Percentiles rank a stretch among this genome's conserved stretches.
phyloP scores from a whole-genome alignment of 2,888 invertebrate genomes.

The Priocnemis perturbator region DNA sequence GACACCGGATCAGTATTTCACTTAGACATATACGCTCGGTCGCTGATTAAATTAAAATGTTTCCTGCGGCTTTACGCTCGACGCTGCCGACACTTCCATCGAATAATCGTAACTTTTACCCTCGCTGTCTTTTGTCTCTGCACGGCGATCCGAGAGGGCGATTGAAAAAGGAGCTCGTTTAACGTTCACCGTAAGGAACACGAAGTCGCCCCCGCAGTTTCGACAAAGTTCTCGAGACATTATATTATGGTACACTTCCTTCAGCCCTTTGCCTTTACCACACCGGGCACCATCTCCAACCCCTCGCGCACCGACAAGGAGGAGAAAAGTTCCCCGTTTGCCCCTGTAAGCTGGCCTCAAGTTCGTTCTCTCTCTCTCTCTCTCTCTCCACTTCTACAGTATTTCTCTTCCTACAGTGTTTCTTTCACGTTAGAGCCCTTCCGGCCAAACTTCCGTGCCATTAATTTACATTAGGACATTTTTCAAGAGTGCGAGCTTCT shows the following conservation, averaged over 20 bases:
- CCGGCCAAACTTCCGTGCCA: slow-evolving; percentile 64
- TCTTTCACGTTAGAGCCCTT: slow-evolving; percentile 54
- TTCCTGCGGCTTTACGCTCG: neutral
- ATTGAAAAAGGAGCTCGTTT: slow-evolving; percentile 57
- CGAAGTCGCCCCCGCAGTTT: slow-evolving; percentile 53
- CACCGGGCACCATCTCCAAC: slow-evolving; percentile 8
- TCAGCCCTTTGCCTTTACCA: slow-evolving; percentile 14
- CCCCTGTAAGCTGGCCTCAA: slow-evolving; percentile 36
- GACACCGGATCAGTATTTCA: no score
- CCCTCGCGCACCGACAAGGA: slow-evolving; percentile 21
- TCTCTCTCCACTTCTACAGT: slow-evolving; percentile 11
- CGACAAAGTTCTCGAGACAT: slow-evolving; percentile 56
- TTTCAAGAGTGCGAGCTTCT: slow-evolving; percentile 58
- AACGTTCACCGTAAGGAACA: slow-evolving; percentile 53
- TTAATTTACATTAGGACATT: slow-evolving; percentile 71
- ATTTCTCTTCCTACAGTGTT: slow-evolving; percentile 48
- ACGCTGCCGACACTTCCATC: slow-evolving; percentile 7
- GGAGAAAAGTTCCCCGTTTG: slow-evolving; percentile 46
- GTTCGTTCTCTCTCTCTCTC: slow-evolving; percentile 15
- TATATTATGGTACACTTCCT: slow-evolving; percentile 57
- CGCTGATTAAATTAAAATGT: neutral
- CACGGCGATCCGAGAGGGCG: slow-evolving; percentile 23
- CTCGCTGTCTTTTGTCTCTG: neutral
- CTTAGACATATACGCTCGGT: no score
- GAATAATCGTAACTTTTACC: slow-evolving; percentile 32